phyloP scores from a whole-genome alignment of 2,113 vertebrate genomes.

The Erythrolamprus reginae region DNA sequence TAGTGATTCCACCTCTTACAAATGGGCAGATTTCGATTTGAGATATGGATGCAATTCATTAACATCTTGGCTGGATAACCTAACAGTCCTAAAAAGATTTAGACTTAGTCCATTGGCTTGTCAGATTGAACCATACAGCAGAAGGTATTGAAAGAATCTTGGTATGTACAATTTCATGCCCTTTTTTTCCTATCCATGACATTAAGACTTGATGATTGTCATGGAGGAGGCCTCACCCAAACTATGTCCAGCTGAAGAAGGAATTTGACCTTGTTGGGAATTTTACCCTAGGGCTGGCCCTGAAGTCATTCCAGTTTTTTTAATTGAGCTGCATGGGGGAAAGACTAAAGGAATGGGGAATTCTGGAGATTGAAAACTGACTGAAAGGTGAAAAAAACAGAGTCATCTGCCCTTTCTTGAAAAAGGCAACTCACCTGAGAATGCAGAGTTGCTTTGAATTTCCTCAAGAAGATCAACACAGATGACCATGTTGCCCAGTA shows the following conservation, averaged over 20 bases:
- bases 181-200: not conserved
- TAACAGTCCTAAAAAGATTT: not conserved
- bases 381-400: not conserved
- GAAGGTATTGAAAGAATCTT: not conserved
- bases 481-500: not conserved
- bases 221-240: no score
- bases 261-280: not conserved
- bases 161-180: not conserved
- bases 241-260: not conserved
- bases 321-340: not conserved
- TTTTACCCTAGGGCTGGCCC: not conserved
- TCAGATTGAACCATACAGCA: no score
- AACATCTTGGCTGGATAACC: not conserved
- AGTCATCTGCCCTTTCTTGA: not conserved
- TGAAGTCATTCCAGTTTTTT: conserved; percentile 5
- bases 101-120: not conserved
- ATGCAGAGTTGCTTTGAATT: not conserved
- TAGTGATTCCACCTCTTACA: not conserved
- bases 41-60: not conserved
- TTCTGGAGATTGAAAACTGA: not conserved
- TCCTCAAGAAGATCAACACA: not conserved
- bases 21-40: not conserved
- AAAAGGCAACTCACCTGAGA: not conserved
- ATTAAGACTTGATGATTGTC: not conserved
- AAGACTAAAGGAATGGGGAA: not conserved